These are phyloP conservation scores for Isotomurus palustris DNA, from an alignment of 2,888 invertebrate genomes.

Conservation along the genomic window DNA sequence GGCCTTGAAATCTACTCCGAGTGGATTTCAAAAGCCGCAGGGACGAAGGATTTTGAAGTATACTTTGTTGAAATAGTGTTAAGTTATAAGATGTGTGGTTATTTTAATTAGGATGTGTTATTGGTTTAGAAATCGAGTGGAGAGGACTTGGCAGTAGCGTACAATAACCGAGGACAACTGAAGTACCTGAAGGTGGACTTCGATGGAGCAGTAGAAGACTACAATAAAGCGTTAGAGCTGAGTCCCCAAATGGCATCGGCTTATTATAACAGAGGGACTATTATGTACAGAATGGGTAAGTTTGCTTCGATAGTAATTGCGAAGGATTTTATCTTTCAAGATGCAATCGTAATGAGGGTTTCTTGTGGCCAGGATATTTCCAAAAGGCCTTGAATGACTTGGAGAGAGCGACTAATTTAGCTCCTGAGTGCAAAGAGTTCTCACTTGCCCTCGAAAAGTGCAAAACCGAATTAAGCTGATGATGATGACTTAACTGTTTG, in stretches of 20 bases:
- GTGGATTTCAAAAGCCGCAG: constrained; percentile 12
- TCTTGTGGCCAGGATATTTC: constrained; percentile 41
- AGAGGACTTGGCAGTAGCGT: constrained; percentile 34
- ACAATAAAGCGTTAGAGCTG: constrained; percentile 48
- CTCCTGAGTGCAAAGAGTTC: no score
- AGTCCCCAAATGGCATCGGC: constrained; percentile 47
- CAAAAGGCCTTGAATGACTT: constrained; percentile 45
- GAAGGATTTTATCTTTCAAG: no score
- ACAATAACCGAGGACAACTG: constrained; percentile 50
- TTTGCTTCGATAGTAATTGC: no score
- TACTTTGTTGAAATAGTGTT: background rate
- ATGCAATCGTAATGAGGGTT: no score
- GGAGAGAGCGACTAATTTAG: constrained; percentile 43
- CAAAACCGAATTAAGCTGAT: no score
- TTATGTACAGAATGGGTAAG: constrained; percentile 51
- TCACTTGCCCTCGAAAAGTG: no score
- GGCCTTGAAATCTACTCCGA: constrained; percentile 22
- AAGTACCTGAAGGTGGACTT: constrained; percentile 51
- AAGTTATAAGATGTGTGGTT: background rate
- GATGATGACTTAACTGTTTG: no score
- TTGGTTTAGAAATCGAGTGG: no score
- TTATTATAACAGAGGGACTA: constrained; percentile 51
- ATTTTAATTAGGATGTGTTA: background rate
- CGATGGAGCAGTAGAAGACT: constrained; percentile 50
- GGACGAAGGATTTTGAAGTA: background rate